Percentiles rank a stretch among this genome's conserved stretches.
phyloP scores from a whole-genome alignment of 1,140 invertebrate genomes.

The Drosophila kanapiae region DNA sequence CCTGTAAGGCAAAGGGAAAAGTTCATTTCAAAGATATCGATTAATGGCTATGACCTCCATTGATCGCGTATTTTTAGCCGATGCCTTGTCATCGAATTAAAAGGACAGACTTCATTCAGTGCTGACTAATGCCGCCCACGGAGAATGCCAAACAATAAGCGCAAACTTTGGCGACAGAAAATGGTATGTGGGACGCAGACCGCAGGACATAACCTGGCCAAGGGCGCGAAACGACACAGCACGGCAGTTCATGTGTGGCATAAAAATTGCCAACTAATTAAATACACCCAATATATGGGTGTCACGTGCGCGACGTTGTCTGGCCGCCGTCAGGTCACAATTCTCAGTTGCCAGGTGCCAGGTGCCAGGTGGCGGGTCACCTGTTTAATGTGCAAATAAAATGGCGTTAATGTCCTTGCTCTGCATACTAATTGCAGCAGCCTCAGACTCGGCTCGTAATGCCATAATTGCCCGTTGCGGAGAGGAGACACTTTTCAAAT shows the following conservation, averaged over 20 bases:
- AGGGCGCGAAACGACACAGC: not conserved
- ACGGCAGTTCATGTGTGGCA: slow-evolving; percentile 42
- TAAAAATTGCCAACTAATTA: slow-evolving; percentile 76
- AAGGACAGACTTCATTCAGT: slow-evolving; percentile 24
- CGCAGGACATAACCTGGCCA: not conserved
- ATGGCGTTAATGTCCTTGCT: slow-evolving; percentile 66
- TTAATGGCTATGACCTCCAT: slow-evolving; percentile 16
- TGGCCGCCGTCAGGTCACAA: slow-evolving; percentile 25
- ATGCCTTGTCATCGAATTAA: slow-evolving; percentile 30
- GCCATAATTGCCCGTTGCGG: slow-evolving; percentile 43
- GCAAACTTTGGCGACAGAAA: slow-evolving; percentile 44
- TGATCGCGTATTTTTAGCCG: slow-evolving; percentile 40
- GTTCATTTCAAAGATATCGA: slow-evolving; percentile 19
- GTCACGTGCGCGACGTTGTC: slow-evolving; percentile 60
- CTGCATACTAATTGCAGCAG: slow-evolving; percentile 77
- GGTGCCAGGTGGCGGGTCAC: slow-evolving; percentile 49
- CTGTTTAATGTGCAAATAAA: slow-evolving; percentile 79
- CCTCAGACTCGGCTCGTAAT: slow-evolving; percentile 8
- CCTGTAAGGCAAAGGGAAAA: too few relatives aligned
- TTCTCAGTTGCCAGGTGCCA: not conserved
- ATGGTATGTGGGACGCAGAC: not conserved
- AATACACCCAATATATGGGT: slow-evolving; percentile 65
- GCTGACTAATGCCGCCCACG: slow-evolving; percentile 31
- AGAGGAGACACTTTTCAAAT: slow-evolving; percentile 44
- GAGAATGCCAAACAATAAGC: slow-evolving; percentile 38